phyloP scores from a whole-genome alignment of 2,797 vertebrate genomes.

The Gymnoscopelus microlampas region DNA sequence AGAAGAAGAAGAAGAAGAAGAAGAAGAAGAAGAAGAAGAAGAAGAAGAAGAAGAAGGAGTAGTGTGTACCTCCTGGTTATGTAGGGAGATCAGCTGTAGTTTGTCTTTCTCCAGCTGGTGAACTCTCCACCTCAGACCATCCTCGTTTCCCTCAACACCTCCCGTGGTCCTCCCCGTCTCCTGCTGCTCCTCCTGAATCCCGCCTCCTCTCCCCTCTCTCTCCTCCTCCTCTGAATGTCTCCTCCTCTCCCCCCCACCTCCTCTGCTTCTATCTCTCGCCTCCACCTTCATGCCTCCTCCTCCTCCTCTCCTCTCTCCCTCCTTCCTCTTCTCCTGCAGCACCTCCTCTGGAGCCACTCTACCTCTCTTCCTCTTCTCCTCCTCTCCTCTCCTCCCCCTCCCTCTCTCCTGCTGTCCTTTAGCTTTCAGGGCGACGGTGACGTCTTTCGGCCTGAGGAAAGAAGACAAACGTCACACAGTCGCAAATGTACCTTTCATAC shows the following conservation, averaged over 20 bases:
- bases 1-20: too few species aligned
- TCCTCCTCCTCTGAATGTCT: background rate
- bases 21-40: background rate
- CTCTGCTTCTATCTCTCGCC: background rate
- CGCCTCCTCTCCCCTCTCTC: conserved; percentile 23
- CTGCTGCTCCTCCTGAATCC: conserved; percentile 11
- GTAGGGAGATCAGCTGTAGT: conserved; percentile 80
- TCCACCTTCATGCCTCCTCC: conserved; percentile 37
- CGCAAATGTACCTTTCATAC: too few species aligned
- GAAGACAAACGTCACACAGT: background rate
- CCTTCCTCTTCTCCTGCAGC: background rate
- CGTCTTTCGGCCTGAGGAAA: conserved; percentile 43
- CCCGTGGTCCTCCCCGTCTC: conserved; percentile 1
- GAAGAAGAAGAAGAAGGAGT: too few species aligned
- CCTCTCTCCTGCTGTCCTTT: background rate
- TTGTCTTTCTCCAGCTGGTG: conserved; percentile 86
- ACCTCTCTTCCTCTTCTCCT: background rate
- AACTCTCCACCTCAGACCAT: conserved; percentile 74
- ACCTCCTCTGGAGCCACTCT: too few species aligned
- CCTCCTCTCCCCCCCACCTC: background rate
- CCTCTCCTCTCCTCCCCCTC: background rate
- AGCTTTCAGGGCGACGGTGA: background rate
- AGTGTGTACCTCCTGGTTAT: conserved; percentile 88
- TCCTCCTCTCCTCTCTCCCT: conserved; percentile 14
- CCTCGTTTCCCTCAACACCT: too few species aligned